A percentile compares a stretch with the other conserved stretches of the same genome.
These are phyloP conservation scores for Callionymus lyra DNA, from an alignment of 2,113 vertebrate species.

Conservation along the genomic window DNA sequence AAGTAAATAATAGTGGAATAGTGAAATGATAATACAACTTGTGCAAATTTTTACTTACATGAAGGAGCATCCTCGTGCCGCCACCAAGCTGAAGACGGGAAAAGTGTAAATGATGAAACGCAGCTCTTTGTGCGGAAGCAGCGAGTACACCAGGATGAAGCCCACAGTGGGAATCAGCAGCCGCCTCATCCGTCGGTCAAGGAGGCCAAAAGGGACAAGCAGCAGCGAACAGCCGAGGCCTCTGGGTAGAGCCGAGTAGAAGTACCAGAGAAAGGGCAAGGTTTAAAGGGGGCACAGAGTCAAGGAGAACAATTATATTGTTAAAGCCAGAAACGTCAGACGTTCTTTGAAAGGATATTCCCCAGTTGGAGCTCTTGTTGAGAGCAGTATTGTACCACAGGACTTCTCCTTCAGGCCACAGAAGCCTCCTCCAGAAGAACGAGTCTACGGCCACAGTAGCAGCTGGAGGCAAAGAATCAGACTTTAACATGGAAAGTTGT, in stretches of 20 bases:
- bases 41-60: conserved; percentile 66
- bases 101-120: conserved; percentile 92
- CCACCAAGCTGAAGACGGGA: conserved; percentile 79
- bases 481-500: too few relatives aligned
- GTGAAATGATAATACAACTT: too few relatives aligned
- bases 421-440: conserved; percentile 77
- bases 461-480: conserved; percentile 51
- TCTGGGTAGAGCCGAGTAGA: conserved; percentile 87
- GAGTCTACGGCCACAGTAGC: conserved; percentile 81
- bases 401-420: conserved; percentile 94
- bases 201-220: conserved; percentile 78
- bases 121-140: conserved; percentile 92
- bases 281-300: conserved; percentile 69
- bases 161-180: conserved; percentile 71
- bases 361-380: conserved; percentile 94
- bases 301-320: conserved; percentile 62
- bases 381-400: conserved; percentile 91
- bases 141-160: conserved; percentile 83
- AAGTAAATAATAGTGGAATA: too few relatives aligned
- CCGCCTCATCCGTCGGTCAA: conserved; percentile 69
- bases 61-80: conserved; percentile 79
- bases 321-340: not conserved
- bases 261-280: conserved; percentile 89
- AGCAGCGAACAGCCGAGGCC: conserved; percentile 79
- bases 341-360: conserved; percentile 81